Percentiles rank a stretch among this genome's conserved stretches.
These are phyloP conservation scores for Ladona fulva DNA, from an alignment of 1,140 invertebrate genomes.

Conservation along the genomic window DNA sequence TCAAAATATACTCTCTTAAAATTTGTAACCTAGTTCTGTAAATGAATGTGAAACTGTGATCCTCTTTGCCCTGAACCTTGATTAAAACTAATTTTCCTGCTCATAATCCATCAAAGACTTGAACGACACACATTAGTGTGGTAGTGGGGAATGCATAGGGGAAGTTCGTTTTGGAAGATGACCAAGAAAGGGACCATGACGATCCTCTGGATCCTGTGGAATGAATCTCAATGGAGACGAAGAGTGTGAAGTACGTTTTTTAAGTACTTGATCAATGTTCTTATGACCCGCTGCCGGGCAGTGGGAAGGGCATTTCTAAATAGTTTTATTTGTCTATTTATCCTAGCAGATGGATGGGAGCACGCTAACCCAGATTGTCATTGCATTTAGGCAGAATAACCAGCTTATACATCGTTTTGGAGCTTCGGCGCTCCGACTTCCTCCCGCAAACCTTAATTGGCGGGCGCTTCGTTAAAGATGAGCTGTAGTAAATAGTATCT, in stretches of 20 bases:
- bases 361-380: slow-evolving; percentile 7
- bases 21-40: not conserved
- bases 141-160: not conserved
- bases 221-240: not conserved
- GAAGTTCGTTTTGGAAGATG: not conserved
- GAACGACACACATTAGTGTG: not conserved
- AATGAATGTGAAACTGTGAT: slow-evolving; percentile 1
- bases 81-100: not conserved
- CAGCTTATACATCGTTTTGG: not conserved
- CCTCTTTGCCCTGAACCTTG: not conserved
- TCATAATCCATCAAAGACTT: not conserved
- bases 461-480: not conserved
- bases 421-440: not conserved
- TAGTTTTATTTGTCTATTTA: slow-evolving; percentile 5
- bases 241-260: slow-evolving; percentile 9
- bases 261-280: slow-evolving; percentile 7
- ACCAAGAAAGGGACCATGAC: not conserved
- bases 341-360: not conserved
- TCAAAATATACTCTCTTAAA: not conserved
- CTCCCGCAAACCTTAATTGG: not conserved
- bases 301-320: slow-evolving; percentile 2
- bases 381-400: slow-evolving; percentile 9
- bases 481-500: not conserved
- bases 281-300: not conserved
- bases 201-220: not conserved